phyloP scores from a whole-genome alignment of 2,888 invertebrate genomes.

The Hedychridium roseum region DNA sequence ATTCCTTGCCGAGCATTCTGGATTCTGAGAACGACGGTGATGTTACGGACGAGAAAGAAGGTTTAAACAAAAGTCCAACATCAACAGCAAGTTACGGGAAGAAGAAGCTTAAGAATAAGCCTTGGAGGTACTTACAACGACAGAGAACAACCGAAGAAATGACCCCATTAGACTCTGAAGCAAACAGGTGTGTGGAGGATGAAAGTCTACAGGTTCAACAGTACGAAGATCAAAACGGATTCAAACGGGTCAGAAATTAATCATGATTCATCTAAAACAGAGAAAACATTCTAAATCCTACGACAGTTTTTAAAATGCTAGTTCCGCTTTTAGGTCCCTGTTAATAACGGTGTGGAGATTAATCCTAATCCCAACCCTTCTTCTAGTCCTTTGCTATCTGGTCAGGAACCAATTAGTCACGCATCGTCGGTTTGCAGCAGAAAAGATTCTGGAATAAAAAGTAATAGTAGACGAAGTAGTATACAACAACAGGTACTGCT shows the following conservation, averaged over 20 bases:
- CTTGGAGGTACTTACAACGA: conserved; percentile 58
- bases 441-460: conserved; percentile 88
- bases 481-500: conserved; percentile 80
- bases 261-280: neutral
- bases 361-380: conserved; percentile 60
- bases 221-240: conserved; percentile 39
- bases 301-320: neutral
- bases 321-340: conserved; percentile 36
- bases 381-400: conserved; percentile 57
- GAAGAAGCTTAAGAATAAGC: conserved; percentile 50
- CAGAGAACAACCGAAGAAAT: conserved; percentile 60
- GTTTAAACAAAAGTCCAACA: conserved; percentile 73
- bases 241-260: conserved; percentile 38
- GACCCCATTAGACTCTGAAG: conserved; percentile 50
- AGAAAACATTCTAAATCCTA: neutral
- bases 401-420: conserved; percentile 73
- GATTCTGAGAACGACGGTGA: conserved; percentile 78
- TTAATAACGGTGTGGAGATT: conserved; percentile 54
- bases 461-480: conserved; percentile 84
- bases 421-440: conserved; percentile 82
- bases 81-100: conserved; percentile 66
- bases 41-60: conserved; percentile 64
- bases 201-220: conserved; percentile 23
- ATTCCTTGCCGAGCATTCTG: conserved; percentile 83
- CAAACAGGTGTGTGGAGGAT: conserved; percentile 27